Conservation (phyloP, 2,113 vertebrate genomes). For the Microcebus lehilahytsara region DNA sequence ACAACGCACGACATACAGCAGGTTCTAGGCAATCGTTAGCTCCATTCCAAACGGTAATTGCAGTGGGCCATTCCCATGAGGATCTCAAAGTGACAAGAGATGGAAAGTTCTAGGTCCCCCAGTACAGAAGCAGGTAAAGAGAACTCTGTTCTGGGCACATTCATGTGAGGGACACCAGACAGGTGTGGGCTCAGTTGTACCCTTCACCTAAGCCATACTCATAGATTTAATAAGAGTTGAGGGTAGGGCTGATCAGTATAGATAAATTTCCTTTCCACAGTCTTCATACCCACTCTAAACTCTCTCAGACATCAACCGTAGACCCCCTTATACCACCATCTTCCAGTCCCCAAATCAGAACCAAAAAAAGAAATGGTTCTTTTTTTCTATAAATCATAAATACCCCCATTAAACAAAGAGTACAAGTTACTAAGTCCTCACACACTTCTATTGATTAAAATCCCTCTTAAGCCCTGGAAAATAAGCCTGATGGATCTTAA, state of each 20-base stretch:
- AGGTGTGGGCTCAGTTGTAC: accelerated
- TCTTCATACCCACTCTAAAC: neutral
- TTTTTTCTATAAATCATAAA: neutral
- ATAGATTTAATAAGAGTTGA: neutral
- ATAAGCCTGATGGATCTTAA: neutral
- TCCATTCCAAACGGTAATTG: neutral
- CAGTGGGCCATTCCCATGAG: neutral
- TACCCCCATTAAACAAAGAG: neutral
- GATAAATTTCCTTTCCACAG: neutral
- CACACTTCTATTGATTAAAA: neutral
- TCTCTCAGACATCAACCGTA: neutral
- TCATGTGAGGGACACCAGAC: accelerated
- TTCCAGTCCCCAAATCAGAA: neutral
- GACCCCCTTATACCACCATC: neutral
- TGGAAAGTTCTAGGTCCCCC: neutral
- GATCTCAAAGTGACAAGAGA: neutral
- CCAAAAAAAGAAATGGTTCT: neutral
- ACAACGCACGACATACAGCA: accelerated
- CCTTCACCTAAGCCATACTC: neutral
- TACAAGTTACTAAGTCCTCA: neutral
- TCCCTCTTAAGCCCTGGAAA: neutral
- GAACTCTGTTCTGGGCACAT: neutral
- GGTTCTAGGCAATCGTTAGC: neutral
- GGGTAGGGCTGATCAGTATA: neutral
- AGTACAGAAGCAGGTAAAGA: neutral